phyloP scores from a whole-genome alignment of 2,797 vertebrate species.

The Neosilurus mollespiculum region DNA sequence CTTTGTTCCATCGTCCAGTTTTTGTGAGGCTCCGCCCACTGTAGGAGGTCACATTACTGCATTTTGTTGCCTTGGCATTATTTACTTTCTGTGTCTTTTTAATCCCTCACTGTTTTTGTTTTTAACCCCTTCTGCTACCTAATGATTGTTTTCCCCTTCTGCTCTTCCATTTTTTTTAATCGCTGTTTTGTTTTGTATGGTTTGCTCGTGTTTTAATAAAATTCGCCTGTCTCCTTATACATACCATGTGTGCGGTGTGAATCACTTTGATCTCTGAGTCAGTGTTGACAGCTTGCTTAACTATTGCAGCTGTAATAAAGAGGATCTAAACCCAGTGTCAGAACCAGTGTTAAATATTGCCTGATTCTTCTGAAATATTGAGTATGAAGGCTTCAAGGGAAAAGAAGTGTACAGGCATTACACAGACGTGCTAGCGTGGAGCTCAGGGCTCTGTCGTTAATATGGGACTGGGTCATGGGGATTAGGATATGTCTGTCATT shows the following conservation, averaged over 20 bases:
- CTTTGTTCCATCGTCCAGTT: not conserved
- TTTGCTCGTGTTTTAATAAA: not conserved
- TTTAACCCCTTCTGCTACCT: not conserved
- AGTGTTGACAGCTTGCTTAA: constrained; percentile 18
- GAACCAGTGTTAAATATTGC: constrained; percentile 14
- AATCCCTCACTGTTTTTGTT: no score
- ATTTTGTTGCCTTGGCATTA: not conserved
- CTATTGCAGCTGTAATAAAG: constrained; percentile 14
- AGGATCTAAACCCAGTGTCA: constrained; percentile 23
- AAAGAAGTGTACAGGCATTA: constrained; percentile 22
- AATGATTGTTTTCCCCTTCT: not conserved
- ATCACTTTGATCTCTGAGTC: constrained; percentile 27
- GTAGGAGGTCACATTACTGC: not conserved
- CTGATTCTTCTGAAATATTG: constrained; percentile 22
- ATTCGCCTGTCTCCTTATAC: not conserved
- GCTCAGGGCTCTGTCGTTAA: constrained; percentile 24
- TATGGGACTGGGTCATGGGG: constrained; percentile 34
- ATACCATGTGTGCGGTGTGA: not conserved
- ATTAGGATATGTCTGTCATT: constrained; percentile 39
- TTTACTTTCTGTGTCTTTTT: not conserved
- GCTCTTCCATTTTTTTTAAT: not conserved
- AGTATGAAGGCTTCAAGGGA: not conserved
- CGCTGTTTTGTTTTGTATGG: not conserved
- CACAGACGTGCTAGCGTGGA: not conserved
- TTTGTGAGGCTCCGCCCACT: not conserved